Conservation (phyloP, 2,113 vertebrate species). For the Neodon shergylaensis region DNA sequence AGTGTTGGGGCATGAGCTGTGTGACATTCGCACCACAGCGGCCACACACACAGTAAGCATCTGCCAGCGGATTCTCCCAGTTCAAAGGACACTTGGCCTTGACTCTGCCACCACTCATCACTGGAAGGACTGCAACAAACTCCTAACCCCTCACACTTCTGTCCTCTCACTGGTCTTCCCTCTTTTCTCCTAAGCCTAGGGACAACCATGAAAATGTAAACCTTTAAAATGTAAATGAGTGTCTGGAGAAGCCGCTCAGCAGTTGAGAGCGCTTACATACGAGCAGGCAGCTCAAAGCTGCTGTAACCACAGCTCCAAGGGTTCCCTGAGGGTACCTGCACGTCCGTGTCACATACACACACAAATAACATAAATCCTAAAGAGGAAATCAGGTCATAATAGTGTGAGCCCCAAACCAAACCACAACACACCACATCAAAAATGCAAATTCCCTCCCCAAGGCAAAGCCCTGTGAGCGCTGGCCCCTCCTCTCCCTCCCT, state of each 20-base stretch:
- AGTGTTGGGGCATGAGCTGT: not conserved
- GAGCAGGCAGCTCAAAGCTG: not conserved
- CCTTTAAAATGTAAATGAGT: not conserved
- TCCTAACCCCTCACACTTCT: too few species aligned
- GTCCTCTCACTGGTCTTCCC: not conserved
- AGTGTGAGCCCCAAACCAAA: not conserved
- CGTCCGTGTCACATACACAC: not conserved
- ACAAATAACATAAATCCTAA: not conserved
- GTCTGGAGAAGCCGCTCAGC: not conserved
- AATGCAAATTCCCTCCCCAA: not conserved
- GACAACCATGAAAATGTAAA: not conserved
- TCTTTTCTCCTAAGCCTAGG: not conserved
- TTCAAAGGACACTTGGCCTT: not conserved
- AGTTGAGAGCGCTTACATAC: not conserved
- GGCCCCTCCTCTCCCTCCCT: not conserved
- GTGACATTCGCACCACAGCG: not conserved
- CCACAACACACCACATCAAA: not conserved
- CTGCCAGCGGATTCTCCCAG: not conserved
- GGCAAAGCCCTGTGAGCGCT: accelerated
- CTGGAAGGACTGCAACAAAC: not conserved
- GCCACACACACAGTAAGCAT: not conserved
- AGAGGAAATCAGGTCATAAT: not conserved
- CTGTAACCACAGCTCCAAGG: not conserved
- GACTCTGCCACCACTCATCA: too few species aligned
- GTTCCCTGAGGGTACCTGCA: not conserved